Conservation (phyloP, 2,888 invertebrate species). For the Acanthosepion lycidas region DNA sequence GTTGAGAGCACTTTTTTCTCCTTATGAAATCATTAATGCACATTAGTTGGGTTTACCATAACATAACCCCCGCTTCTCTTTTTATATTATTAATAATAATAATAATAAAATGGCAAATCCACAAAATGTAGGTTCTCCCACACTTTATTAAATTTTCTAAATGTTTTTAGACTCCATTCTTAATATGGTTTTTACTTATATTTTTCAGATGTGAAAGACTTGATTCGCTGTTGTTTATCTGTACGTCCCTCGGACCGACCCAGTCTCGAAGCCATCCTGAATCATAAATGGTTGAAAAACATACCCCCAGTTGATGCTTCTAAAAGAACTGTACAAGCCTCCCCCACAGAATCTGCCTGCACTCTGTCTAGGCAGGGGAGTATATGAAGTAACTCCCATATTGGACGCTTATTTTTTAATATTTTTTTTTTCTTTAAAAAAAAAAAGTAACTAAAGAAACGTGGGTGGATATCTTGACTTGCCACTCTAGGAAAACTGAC, state of each 20-base stretch:
- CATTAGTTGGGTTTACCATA: no score
- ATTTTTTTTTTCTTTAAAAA: neutral
- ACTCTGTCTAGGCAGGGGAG: constrained; percentile 67
- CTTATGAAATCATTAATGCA: no score
- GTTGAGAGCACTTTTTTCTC: no score
- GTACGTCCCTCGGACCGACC: constrained; percentile 76
- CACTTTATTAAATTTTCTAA: no score
- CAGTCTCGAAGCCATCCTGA: constrained; percentile 76
- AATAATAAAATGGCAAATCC: no score
- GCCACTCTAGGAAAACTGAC: neutral
- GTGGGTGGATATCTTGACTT: neutral
- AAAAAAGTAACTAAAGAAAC: neutral
- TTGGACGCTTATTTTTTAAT: neutral
- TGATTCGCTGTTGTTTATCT: constrained; percentile 77
- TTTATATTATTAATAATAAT: no score
- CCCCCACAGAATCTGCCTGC: constrained; percentile 58
- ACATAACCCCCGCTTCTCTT: no score
- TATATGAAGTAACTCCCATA: constrained; percentile 57
- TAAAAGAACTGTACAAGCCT: constrained; percentile 51
- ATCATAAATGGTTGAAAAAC: constrained; percentile 77
- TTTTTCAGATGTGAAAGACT: constrained; percentile 77
- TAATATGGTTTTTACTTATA: constrained; percentile 50
- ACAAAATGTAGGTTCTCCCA: no score
- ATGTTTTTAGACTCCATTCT: neutral
- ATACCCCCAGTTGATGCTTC: constrained; percentile 25